Percentiles rank a stretch among this genome's conserved stretches.
phyloP scores from a whole-genome alignment of 2,797 vertebrate species.

The Chiloscyllium punctatum region DNA sequence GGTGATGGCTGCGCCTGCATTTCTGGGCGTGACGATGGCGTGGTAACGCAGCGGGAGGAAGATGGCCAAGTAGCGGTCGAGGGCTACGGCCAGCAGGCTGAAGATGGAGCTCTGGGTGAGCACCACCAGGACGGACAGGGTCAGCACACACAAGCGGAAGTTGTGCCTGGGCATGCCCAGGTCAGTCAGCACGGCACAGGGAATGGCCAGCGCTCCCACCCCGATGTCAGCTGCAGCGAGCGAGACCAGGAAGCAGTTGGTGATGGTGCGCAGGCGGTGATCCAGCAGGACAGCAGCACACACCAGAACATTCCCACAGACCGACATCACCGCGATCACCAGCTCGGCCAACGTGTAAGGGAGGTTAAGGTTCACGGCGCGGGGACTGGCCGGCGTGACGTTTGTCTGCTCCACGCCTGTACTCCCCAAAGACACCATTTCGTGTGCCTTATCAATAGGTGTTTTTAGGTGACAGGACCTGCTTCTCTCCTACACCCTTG shows the following conservation, averaged over 20 bases:
- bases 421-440: background rate
- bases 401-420: background rate
- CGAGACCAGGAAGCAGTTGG: conserved; percentile 70
- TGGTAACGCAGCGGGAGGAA: conserved; percentile 67
- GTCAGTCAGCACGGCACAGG: conserved; percentile 66
- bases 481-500: background rate
- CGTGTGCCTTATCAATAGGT: background rate
- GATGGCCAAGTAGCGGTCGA: conserved; percentile 69
- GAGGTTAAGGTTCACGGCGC: conserved; percentile 45
- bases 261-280: conserved; percentile 60
- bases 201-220: conserved; percentile 64
- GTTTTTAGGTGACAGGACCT: background rate
- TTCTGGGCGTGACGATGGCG: conserved; percentile 58
- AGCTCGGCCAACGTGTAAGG: conserved; percentile 62
- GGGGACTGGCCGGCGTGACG: background rate
- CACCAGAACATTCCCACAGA: conserved; percentile 59
- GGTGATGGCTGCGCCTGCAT: conserved; percentile 57
- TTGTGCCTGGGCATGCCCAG: conserved; percentile 58
- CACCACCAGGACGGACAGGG: conserved; percentile 67
- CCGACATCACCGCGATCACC: conserved; percentile 60
- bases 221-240: conserved; percentile 64
- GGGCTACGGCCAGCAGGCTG: conserved; percentile 63
- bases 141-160: conserved; percentile 63
- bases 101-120: conserved; percentile 72
- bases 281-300: conserved; percentile 60